phyloP scores from a whole-genome alignment of 1,140 invertebrate species.

The Acromyrmex echinatior region DNA sequence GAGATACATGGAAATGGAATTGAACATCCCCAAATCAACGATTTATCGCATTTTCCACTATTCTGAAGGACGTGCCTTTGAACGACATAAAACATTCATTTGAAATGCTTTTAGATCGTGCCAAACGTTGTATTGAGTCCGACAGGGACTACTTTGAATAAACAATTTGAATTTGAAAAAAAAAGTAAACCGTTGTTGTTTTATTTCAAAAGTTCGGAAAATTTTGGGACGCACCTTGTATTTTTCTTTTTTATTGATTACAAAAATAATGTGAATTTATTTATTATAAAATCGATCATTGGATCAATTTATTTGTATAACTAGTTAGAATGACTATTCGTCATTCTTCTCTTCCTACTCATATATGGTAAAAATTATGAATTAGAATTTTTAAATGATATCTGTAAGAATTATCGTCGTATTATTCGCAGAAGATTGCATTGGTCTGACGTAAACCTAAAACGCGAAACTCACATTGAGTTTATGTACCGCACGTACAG shows the following conservation, averaged over 20 bases:
- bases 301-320: not conserved
- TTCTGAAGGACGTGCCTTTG: no score
- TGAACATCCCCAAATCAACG: no score
- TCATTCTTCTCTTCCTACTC: not conserved
- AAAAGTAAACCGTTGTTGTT: no score
- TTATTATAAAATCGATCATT: not conserved
- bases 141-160: no score
- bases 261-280: not conserved
- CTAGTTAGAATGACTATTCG: not conserved
- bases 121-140: no score
- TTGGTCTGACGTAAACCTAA: not conserved
- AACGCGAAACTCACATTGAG: not conserved
- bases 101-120: no score
- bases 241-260: not conserved
- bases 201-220: no score
- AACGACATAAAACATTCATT: no score
- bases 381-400: not conserved
- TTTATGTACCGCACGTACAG: not conserved
- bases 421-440: not conserved
- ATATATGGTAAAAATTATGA: not conserved
- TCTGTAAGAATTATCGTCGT: not conserved
- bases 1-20: no score
- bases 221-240: no score
- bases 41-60: no score
- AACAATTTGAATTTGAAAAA: no score